Evolutionary conservation across 2,888 invertebrate species (phyloP).

Genomic region (Dysmachus trigonus): DNA sequence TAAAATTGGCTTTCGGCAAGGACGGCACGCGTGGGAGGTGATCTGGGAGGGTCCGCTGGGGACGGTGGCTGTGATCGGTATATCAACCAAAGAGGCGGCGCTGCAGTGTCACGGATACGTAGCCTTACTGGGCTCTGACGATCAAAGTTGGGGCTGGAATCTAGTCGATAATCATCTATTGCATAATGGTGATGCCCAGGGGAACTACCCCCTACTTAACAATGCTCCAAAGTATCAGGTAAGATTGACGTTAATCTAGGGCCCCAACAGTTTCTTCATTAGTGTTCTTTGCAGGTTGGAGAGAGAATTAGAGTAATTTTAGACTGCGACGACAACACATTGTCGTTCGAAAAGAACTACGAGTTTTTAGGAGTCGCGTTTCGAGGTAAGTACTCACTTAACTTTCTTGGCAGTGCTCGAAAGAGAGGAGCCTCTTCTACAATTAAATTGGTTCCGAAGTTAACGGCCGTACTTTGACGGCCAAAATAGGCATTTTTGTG

Average conservation of each 20-base stretch:
- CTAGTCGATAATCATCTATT: conserved; percentile 96
- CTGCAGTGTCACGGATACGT: conserved; percentile 96
- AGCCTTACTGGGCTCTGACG: conserved; percentile 92
- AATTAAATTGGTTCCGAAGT: no score
- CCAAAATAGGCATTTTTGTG: no score
- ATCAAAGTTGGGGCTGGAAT: conserved; percentile 99
- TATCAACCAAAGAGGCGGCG: conserved; percentile 93
- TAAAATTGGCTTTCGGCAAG: conserved; percentile 90
- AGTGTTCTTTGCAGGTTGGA: conserved; percentile 77
- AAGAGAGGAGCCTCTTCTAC: no score
- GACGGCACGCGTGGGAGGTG: conserved; percentile 97
- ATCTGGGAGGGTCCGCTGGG: conserved; percentile 99
- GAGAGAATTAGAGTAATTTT: conserved; percentile 96
- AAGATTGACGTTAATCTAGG: conserved; percentile 50
- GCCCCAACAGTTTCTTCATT: conserved; percentile 19
- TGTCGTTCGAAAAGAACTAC: conserved; percentile 97
- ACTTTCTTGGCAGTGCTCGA: neutral
- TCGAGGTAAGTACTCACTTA: conserved; percentile 71
- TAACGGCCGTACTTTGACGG: no score
- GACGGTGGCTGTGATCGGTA: conserved; percentile 96
- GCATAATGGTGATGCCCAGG: conserved; percentile 95
- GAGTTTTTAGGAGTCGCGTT: conserved; percentile 99
- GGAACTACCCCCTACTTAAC: conserved; percentile 91
- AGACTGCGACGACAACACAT: conserved; percentile 96
- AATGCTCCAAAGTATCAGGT: conserved; percentile 99